Percentiles rank a stretch among this genome's conserved stretches.
phyloP scores from a whole-genome alignment of 2,113 vertebrate genomes.

The Bucco capensis region DNA sequence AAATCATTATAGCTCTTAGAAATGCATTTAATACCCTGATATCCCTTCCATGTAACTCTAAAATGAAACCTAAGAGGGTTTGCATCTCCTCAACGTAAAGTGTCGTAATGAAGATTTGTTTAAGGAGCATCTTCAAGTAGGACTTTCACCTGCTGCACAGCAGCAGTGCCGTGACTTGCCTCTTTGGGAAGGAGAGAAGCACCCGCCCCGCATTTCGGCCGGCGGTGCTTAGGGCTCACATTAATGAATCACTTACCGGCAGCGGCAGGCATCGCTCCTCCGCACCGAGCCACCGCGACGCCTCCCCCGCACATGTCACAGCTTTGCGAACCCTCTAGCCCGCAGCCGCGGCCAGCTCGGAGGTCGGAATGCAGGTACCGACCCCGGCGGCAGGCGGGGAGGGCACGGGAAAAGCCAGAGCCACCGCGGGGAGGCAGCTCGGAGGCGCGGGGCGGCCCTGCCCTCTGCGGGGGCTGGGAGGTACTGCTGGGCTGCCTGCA shows the following conservation, averaged over 20 bases:
- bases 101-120: neutral
- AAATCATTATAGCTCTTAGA: neutral
- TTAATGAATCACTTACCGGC: neutral
- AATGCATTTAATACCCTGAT: neutral
- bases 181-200: accelerated
- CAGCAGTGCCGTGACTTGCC: neutral
- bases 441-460: slow-evolving; percentile 12
- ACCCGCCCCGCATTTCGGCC: accelerated
- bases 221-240: neutral
- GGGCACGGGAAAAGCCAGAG: no score
- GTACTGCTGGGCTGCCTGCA: slow-evolving; percentile 34
- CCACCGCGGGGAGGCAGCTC: neutral
- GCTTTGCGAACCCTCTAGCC: neutral
- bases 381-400: neutral
- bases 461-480: slow-evolving; percentile 66
- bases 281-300: neutral
- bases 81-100: neutral
- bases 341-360: accelerated
- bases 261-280: neutral
- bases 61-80: neutral
- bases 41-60: neutral
- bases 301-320: neutral
- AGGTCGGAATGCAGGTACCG: neutral
- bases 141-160: neutral
- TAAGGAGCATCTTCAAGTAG: neutral